Percentiles rank a stretch among this genome's conserved stretches.
These are phyloP conservation scores for Orthonychiurus folsomi DNA, from an alignment of 2,888 invertebrate species.

Conservation along the genomic window DNA sequence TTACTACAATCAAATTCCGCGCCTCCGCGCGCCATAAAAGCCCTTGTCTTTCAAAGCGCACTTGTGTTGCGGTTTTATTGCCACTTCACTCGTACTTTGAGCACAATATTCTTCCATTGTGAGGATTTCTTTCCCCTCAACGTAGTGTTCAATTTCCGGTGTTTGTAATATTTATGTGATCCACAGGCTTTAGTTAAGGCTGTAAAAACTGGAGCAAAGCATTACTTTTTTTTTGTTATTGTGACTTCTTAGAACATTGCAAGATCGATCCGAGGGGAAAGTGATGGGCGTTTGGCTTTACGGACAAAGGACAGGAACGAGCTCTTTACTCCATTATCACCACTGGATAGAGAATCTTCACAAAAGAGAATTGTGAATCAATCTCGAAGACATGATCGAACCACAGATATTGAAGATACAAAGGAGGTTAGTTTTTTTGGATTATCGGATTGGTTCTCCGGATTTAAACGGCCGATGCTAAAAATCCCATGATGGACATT, in stretches of 20 bases:
- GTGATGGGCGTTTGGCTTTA: slow-evolving; percentile 62
- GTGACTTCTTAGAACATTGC: slow-evolving; percentile 28
- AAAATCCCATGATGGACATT: background rate
- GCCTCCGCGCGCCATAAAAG: no score
- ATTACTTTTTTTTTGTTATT: slow-evolving; percentile 7
- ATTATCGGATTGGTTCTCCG: background rate
- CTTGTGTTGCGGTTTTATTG: no score
- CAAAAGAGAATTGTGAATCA: slow-evolving; percentile 55
- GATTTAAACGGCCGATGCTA: slow-evolving; percentile 4
- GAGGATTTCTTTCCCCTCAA: background rate
- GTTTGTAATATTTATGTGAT: background rate
- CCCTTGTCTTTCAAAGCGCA: no score
- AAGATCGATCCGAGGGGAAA: slow-evolving; percentile 43
- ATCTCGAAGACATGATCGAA: slow-evolving; percentile 61
- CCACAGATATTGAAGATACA: slow-evolving; percentile 77
- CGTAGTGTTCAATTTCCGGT: background rate
- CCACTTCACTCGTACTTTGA: no score
- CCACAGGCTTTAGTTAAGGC: background rate
- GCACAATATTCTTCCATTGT: no score
- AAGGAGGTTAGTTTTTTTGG: slow-evolving; percentile 44
- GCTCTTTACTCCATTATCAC: slow-evolving; percentile 26
- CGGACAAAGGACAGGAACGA: slow-evolving; percentile 32
- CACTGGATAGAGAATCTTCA: slow-evolving; percentile 24
- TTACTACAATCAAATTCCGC: no score
- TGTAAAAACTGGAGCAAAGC: no score